A percentile compares a stretch with the other conserved stretches of the same genome.
phyloP scores from a whole-genome alignment of 2,888 invertebrate genomes.

The Acanthosepion lycidas region DNA sequence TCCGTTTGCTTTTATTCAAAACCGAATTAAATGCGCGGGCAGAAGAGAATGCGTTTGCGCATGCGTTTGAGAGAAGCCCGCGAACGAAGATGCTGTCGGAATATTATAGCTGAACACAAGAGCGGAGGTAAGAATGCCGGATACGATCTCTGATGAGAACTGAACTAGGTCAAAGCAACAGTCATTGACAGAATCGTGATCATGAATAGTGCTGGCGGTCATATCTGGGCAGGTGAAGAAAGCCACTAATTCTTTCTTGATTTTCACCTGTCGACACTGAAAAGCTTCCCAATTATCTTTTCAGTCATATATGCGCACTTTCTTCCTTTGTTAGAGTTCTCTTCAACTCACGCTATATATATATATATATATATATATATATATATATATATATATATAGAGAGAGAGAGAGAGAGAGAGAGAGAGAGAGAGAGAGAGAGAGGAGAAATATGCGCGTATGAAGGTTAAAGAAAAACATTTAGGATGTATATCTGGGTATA shows the following conservation, averaged over 20 bases:
- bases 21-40: neutral
- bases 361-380: slow-evolving; percentile 23
- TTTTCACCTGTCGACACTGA: neutral
- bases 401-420: no score
- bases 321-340: neutral
- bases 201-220: no score
- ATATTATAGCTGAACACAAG: neutral
- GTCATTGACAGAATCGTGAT: neutral
- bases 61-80: neutral
- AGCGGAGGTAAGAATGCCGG: neutral
- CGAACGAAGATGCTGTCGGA: neutral
- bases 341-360: neutral
- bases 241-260: neutral
- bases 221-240: neutral
- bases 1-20: neutral
- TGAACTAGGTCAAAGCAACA: neutral
- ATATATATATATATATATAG: neutral
- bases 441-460: no score
- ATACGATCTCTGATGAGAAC: neutral
- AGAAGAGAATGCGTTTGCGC: neutral
- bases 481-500: no score
- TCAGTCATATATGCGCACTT: neutral
- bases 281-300: neutral
- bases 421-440: no score
- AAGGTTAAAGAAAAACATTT: no score